Conservation (phyloP, 2,888 invertebrate species). For the Pocota personata region DNA sequence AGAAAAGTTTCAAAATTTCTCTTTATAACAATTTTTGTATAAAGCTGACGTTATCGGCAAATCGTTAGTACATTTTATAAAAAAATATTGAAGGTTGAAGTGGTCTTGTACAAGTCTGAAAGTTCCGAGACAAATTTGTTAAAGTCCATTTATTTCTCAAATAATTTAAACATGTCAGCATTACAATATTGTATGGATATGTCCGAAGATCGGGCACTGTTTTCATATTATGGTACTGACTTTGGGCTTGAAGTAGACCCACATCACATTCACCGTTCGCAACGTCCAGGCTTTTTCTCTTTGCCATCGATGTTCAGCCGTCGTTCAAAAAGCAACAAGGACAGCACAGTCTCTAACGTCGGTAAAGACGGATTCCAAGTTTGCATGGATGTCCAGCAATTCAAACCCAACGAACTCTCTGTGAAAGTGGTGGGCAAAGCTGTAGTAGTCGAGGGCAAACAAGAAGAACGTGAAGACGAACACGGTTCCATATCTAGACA, state of each 20-base stretch:
- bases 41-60: no score
- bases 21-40: no score
- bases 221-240: slow-evolving; percentile 76
- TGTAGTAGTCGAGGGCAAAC: slow-evolving; percentile 88
- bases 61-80: no score
- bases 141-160: no score
- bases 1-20: no score
- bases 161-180: slow-evolving; percentile 79
- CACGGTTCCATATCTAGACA: slow-evolving; percentile 91
- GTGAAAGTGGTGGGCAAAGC: slow-evolving; percentile 87
- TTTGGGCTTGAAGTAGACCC: slow-evolving; percentile 79
- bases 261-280: slow-evolving; percentile 78
- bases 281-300: slow-evolving; percentile 74
- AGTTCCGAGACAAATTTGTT: no score
- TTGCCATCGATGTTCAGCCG: slow-evolving; percentile 77
- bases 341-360: slow-evolving; percentile 74
- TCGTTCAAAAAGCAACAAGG: slow-evolving; percentile 74
- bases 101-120: no score
- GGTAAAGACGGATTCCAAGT: slow-evolving; percentile 88
- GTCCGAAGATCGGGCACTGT: slow-evolving; percentile 76
- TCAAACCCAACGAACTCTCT: slow-evolving; percentile 87
- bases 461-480: slow-evolving; percentile 88
- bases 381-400: slow-evolving; percentile 87
- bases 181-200: slow-evolving; percentile 80
- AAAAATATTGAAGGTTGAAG: not conserved